A percentile compares a stretch with the other conserved stretches of the same genome.
phyloP scores from a whole-genome alignment of 2,113 vertebrate genomes.

The Gobio gobio region DNA sequence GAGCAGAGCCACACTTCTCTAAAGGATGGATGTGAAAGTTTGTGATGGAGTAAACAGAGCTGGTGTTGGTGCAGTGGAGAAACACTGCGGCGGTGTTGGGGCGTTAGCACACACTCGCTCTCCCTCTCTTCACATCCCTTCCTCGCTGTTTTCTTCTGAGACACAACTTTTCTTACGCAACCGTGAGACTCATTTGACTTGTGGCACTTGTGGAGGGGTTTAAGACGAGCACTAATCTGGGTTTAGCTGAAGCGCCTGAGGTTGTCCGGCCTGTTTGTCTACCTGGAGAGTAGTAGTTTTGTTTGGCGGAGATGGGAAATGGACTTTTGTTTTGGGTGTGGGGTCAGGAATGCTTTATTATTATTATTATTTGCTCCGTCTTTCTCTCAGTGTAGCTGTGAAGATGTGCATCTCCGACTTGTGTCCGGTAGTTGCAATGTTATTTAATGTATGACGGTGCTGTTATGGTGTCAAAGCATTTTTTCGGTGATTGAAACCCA shows the following conservation, averaged over 20 bases:
- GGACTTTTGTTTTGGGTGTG: constrained; percentile 56
- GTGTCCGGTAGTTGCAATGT: not conserved
- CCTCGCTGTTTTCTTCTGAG: constrained; percentile 29
- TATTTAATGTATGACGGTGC: not conserved
- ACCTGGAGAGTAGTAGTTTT: constrained; percentile 33
- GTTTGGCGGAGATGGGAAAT: constrained; percentile 64
- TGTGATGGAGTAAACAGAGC: constrained; percentile 56
- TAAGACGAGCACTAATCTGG: not conserved
- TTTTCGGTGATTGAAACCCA: not conserved
- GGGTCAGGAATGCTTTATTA: constrained; percentile 54
- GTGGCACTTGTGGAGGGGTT: not conserved
- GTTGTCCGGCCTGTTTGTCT: constrained; percentile 8
- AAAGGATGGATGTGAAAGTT: constrained; percentile 53
- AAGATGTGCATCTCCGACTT: no score
- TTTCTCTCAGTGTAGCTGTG: not conserved
- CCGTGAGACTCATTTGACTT: not conserved
- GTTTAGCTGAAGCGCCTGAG: not conserved
- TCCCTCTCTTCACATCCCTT: constrained; percentile 61
- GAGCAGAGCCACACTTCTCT: constrained; percentile 6
- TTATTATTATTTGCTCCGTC: not conserved
- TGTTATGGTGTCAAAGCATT: not conserved
- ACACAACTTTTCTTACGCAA: not conserved
- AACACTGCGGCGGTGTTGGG: constrained; percentile 76
- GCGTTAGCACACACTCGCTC: constrained; percentile 68
- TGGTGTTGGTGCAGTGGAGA: constrained; percentile 76